Conservation (phyloP, 2,888 invertebrate species). For the Netelia inedita region DNA sequence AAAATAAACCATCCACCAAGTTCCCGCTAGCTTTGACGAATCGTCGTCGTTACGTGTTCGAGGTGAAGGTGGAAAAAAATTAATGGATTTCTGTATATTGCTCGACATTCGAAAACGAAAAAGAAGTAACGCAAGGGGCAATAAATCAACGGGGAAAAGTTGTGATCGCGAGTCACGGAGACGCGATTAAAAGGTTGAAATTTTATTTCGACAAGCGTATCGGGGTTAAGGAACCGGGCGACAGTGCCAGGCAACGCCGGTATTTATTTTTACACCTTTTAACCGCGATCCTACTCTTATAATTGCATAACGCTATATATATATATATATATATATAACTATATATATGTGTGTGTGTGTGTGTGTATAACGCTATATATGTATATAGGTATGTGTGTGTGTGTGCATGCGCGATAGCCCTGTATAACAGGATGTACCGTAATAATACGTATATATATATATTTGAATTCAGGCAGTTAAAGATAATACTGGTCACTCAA, state of each 20-base stretch:
- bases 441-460: neutral
- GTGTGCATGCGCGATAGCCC: conserved; percentile 17
- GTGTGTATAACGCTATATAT: conserved; percentile 22
- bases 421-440: neutral
- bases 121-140: conserved; percentile 7
- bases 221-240: conserved; percentile 58
- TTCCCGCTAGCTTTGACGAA: neutral
- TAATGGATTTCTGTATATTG: conserved; percentile 11
- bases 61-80: conserved; percentile 11
- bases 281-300: neutral
- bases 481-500: conserved; percentile 18
- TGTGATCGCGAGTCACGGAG: conserved; percentile 6
- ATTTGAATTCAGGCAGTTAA: neutral
- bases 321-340: no score
- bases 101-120: conserved; percentile 24
- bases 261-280: conserved; percentile 50
- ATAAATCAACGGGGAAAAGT: conserved; percentile 2
- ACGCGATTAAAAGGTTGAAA: conserved; percentile 51
- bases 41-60: conserved; percentile 7
- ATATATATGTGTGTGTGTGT: no score
- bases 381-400: neutral
- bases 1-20: conserved; percentile 16
- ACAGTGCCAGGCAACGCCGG: neutral
- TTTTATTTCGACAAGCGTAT: conserved; percentile 62
- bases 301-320: conserved; percentile 30